Evolutionary conservation across 2,888 invertebrate species (phyloP).

Genomic region (Uloborus plumipes): DNA sequence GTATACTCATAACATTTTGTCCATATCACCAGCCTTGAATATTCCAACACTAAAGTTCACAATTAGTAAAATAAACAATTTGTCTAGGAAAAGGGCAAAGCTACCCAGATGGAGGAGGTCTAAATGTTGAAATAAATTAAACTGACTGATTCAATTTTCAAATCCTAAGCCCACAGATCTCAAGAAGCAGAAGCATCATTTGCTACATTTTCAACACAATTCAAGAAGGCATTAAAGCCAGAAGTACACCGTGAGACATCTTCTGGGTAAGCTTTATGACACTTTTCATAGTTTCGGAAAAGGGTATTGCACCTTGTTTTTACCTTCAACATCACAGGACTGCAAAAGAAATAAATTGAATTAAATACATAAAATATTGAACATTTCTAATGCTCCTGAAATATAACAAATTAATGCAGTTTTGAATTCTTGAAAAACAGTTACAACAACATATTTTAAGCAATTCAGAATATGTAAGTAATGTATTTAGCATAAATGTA

Average conservation of each 20-base stretch:
- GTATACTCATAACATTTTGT: background rate
- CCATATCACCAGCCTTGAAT: too few species aligned
- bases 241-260: slow-evolving; percentile 12
- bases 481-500: too few species aligned
- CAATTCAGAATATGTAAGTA: too few species aligned
- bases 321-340: slow-evolving; percentile 53
- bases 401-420: too few species aligned
- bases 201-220: slow-evolving; percentile 42
- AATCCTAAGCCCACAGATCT: slow-evolving; percentile 13
- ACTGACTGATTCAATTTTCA: background rate
- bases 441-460: too few species aligned
- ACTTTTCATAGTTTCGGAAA: slow-evolving; percentile 33
- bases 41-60: too few species aligned
- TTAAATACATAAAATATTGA: too few species aligned
- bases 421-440: too few species aligned
- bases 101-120: background rate
- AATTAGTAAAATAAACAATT: too few species aligned
- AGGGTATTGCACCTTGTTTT: slow-evolving; percentile 31
- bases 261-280: slow-evolving; percentile 31
- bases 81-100: background rate
- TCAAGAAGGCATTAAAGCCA: slow-evolving; percentile 41
- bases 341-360: slow-evolving; percentile 1
- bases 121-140: background rate
- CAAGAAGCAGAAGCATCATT: slow-evolving; percentile 14
- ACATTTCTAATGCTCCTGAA: too few species aligned